Conservation (phyloP, 2,113 vertebrate species). For the Otis tarda region DNA sequence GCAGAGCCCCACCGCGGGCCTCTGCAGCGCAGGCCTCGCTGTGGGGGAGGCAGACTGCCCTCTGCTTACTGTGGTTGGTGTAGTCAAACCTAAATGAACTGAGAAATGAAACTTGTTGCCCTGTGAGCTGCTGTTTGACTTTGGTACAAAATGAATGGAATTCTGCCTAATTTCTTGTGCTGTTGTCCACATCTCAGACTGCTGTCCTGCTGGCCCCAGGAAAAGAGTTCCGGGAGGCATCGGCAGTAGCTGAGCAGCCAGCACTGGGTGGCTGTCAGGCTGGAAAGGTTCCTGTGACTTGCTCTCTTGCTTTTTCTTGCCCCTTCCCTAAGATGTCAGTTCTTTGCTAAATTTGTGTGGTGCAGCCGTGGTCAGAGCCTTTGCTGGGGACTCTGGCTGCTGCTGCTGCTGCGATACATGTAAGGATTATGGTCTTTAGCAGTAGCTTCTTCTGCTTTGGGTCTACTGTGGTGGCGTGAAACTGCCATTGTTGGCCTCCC, state of each 20-base stretch:
- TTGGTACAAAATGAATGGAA: not conserved
- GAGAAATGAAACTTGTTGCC: not conserved
- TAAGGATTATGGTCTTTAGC: accelerated
- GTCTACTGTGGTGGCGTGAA: not conserved
- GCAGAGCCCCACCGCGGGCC: accelerated
- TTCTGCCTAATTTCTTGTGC: not conserved
- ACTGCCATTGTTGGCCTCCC: not conserved
- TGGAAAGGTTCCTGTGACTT: not conserved
- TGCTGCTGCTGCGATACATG: accelerated
- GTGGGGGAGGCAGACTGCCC: not conserved
- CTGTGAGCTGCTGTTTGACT: not conserved
- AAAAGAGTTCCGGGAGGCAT: not conserved
- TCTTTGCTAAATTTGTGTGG: not conserved
- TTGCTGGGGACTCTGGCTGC: not conserved
- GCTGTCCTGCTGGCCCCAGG: not conserved
- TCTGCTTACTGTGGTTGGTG: not conserved
- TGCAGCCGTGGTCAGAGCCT: not conserved
- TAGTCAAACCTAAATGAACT: not conserved
- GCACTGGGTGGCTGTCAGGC: not conserved
- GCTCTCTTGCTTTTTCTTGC: not conserved
- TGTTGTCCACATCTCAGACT: not conserved
- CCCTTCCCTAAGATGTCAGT: not conserved
- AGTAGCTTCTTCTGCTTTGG: not conserved
- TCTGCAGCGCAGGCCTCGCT: not conserved
- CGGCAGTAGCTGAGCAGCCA: not conserved